These are phyloP conservation scores for Sterrhoptilus dennistouni DNA, from an alignment of 2,113 vertebrate genomes.

Conservation along the genomic window DNA sequence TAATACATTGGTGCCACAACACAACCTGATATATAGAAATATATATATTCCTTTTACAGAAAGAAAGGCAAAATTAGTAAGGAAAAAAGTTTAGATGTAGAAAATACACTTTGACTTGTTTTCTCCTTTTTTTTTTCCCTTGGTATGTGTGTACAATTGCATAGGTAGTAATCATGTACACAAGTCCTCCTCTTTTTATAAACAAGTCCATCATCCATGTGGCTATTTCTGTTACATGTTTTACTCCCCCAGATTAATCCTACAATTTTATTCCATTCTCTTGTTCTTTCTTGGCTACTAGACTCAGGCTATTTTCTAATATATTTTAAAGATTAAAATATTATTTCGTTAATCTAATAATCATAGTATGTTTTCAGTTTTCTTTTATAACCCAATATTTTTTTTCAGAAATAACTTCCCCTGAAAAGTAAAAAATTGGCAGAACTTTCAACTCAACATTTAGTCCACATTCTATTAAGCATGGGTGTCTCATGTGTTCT, in stretches of 20 bases:
- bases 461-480: neutral
- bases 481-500: neutral
- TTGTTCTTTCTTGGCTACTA: neutral
- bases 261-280: neutral
- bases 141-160: neutral
- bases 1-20: neutral
- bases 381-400: neutral
- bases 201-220: neutral
- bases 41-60: neutral
- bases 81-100: neutral
- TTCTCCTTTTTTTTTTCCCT: neutral
- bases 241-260: neutral
- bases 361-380: neutral
- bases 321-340: neutral
- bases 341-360: neutral
- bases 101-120: neutral
- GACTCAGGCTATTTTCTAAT: neutral
- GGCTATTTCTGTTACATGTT: neutral
- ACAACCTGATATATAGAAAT: neutral
- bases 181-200: neutral
- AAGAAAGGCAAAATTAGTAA: neutral
- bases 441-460: neutral
- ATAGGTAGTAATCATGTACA: fast-evolving
- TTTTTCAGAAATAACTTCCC: neutral
- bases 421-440: neutral